Percentiles rank a stretch among this genome's conserved stretches.
These are phyloP conservation scores for Sitophilus oryzae DNA, from an alignment of 1,140 invertebrate genomes.

Conservation along the genomic window DNA sequence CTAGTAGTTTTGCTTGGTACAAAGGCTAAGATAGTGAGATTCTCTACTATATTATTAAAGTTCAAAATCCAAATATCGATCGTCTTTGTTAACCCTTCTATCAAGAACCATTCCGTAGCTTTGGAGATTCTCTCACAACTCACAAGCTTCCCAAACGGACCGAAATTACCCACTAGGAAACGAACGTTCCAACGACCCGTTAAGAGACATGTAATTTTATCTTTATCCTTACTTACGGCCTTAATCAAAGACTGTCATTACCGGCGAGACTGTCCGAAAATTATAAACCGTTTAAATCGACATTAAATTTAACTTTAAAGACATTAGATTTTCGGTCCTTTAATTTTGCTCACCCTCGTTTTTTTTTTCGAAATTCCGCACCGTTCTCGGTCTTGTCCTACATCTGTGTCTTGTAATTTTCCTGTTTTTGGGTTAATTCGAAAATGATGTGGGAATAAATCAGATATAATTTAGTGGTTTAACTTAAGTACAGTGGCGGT, in stretches of 20 bases:
- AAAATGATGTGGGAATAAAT: too few relatives aligned
- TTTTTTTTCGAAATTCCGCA: too few relatives aligned
- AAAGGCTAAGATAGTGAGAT: too few relatives aligned
- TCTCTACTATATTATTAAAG: too few relatives aligned
- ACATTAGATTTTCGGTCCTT: slow-evolving; percentile 2
- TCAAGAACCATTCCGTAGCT: neutral
- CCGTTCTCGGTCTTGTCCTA: too few relatives aligned
- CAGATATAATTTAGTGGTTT: too few relatives aligned
- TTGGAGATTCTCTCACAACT: neutral
- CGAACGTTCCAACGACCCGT: neutral
- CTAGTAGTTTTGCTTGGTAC: too few relatives aligned
- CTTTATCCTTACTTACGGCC: slow-evolving; percentile 14
- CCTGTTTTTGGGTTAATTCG: too few relatives aligned
- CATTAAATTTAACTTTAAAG: slow-evolving; percentile 10
- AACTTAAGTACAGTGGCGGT: too few relatives aligned
- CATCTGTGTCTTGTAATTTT: too few relatives aligned
- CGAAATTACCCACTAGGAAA: slow-evolving; percentile 2
- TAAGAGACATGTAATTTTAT: slow-evolving; percentile 15
- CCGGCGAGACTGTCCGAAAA: slow-evolving; percentile 3
- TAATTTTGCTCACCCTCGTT: neutral
- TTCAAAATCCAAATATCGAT: neutral
- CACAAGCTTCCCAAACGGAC: neutral
- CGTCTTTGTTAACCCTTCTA: slow-evolving; percentile 1
- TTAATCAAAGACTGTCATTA: slow-evolving; percentile 17
- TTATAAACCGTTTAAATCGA: slow-evolving; percentile 18